Evolutionary conservation across 2,113 vertebrate species (phyloP).

Genomic region (Patagioenas fasciata): DNA sequence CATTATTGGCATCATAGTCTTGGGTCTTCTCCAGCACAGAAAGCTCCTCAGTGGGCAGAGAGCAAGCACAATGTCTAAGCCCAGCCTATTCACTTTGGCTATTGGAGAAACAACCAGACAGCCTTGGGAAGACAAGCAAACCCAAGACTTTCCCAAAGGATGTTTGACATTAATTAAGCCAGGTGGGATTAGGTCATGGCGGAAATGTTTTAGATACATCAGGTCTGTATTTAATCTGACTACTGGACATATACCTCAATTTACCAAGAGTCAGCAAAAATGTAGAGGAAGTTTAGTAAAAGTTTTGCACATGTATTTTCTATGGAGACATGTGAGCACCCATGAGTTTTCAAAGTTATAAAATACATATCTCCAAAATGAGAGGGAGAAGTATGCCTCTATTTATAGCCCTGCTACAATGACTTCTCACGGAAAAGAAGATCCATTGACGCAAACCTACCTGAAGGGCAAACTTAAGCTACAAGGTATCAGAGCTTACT

Average conservation of each 20-base stretch:
- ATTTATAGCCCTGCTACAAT: neutral
- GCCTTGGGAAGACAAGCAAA: neutral
- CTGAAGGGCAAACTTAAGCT: neutral
- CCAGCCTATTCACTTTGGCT: neutral
- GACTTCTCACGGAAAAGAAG: neutral
- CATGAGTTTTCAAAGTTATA: neutral
- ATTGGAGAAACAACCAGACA: neutral
- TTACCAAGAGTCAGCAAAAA: neutral
- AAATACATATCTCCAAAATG: neutral
- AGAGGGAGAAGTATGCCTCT: neutral
- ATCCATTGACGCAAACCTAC: neutral
- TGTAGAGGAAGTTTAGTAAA: neutral
- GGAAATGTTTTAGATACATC: neutral
- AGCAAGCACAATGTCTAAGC: neutral
- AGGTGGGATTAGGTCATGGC: neutral
- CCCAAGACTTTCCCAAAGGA: neutral
- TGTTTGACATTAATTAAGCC: neutral
- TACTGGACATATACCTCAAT: neutral
- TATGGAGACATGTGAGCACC: neutral
- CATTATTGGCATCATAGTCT: neutral
- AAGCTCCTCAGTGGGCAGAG: neutral
- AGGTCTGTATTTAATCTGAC: neutral
- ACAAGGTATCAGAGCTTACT: neutral
- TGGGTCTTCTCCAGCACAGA: neutral
- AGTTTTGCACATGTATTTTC: neutral